Evolutionary conservation across 1,140 invertebrate genomes (phyloP), one percentile per base, ranked within the genome.

Genomic region (Dinothrombium tinctorium): DNA sequence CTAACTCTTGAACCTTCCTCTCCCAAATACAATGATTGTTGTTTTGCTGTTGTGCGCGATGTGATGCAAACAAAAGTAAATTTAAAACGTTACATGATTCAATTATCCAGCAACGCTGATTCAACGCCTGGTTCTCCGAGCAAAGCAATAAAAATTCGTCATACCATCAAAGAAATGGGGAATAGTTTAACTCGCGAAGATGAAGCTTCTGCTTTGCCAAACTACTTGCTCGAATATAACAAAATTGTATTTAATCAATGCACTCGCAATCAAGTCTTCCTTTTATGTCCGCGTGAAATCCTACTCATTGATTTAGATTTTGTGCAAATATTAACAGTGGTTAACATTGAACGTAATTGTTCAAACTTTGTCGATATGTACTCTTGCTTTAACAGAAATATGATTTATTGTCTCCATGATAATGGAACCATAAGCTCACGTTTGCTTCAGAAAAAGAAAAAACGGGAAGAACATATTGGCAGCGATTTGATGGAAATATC

Each of bases 271-370:
- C 65, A 69, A 48, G 46, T 72, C 6, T 53, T 72, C 11, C 55
- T 72, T 11, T 50, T 70, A 2, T 71, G 69, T 51, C 53, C 65
- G 3, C 51, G 64, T 40, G 68, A 72, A 53, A 59, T 71, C 21
- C 57, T 71, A 4, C 55, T 72, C 22, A 53, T 72, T 5, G 70
- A 72, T 51, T 51, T 72, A n/a, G 59, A 65, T 43, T 68, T 72
- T 31, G 65, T 69, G 51, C 69, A 54, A 37, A 53, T 53, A 26
- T 35, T 32, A 5, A 21, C 3, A 9, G 25, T 49, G 2, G 31
- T 47, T 25, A 42, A 61, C 9, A 51, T 67, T 11, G 69, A 72
- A 41, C 58, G 63, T 41, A 59, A 63, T 12, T 56, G 59, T 25
- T 68, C 67, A 9, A 62, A 67, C 36, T 52, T 65, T 40, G 40